Percentiles rank a stretch among this genome's conserved stretches.
These are phyloP conservation scores for Eriosoma lanigerum DNA, from an alignment of 1,140 invertebrate genomes.

Conservation along the genomic window DNA sequence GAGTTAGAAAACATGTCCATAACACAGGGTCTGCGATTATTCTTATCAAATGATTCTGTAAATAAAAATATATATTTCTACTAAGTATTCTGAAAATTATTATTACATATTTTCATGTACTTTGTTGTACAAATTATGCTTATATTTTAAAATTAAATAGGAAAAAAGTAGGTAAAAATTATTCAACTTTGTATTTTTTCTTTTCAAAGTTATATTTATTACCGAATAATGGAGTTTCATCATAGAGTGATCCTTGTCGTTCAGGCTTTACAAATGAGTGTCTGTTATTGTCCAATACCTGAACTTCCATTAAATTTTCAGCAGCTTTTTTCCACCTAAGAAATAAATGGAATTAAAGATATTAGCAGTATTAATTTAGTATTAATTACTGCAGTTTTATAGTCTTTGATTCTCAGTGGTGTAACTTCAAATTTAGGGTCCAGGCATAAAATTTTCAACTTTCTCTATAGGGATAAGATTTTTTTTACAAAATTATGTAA, in stretches of 20 bases:
- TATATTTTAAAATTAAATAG: too few relatives aligned
- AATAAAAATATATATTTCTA: constrained; percentile 32
- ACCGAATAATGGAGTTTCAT: constrained; percentile 66
- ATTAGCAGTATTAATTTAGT: too few relatives aligned
- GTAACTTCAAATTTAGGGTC: too few relatives aligned
- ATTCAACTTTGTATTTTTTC: too few relatives aligned
- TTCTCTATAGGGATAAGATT: too few relatives aligned
- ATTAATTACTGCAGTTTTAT: too few relatives aligned
- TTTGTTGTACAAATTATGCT: too few relatives aligned
- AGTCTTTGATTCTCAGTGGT: too few relatives aligned
- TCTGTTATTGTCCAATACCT: constrained; percentile 60
- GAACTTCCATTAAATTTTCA: constrained; percentile 65
- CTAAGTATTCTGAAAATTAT: not conserved
- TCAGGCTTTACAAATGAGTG: constrained; percentile 60
- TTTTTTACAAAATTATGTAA: too few relatives aligned
- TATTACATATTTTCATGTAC: not conserved
- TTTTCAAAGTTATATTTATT: constrained; percentile 56
- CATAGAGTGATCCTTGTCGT: constrained; percentile 65
- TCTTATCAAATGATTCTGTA: constrained; percentile 59
- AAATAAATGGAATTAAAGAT: constrained; percentile 2
- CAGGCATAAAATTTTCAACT: too few relatives aligned
- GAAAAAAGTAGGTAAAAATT: too few relatives aligned
- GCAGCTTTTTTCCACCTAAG: constrained; percentile 67
- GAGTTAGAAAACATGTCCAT: constrained; percentile 59
- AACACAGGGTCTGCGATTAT: constrained; percentile 59